Base-by-base conservation (phyloP, 2,888 invertebrate genomes). In the Eupithecia abbreviata region DNA sequence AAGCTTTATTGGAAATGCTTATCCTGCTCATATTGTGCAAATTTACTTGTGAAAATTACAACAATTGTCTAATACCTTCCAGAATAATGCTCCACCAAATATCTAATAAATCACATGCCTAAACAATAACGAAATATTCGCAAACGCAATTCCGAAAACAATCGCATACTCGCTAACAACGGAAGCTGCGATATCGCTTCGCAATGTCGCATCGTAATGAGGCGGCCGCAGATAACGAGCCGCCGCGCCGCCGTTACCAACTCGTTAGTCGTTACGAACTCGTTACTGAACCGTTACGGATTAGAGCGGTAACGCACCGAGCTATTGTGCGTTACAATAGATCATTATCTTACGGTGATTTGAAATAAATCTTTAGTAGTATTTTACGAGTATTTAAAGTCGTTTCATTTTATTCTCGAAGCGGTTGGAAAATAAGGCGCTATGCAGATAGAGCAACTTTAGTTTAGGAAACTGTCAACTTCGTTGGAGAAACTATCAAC, bases 201-300 rank as follows among this genome's bases (percentile, higher is more conserved):
- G 84, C 82, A 85, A 30, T 30, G 30, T 83, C 82, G 85, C 83
- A 78, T 84, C 82, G 86, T 91, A 91, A 91, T 91, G 91, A 90
- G 89, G 81, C 83, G 80, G 81, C 79, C 81, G 84, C 86, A 83
- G 88, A 87, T 90, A 92, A 92, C 91, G 91, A 92, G 85, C 84
- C 82, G 84, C 73, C 78, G 43, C 43, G 43, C 43, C 55, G 80
- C 74, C 82, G 81, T 82, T 81, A 82, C 79, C 74, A 70, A 78
- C 80, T 83, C 84, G 84, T 76, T 76, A 76, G 72, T 72, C 72
- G 72, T 84, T 83, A 82, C 83, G 83, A 79, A 80, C 84, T 82
- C 86, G 83, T 84, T 83, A 84, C 85, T 85, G 86, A 86, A 67
- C 75, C 78, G 78, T 78, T 78, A 76, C 74, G 83, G 82, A 82